These are phyloP conservation scores for Neostethus bicornis DNA, from an alignment of 2,797 vertebrate genomes.

Conservation along the genomic window DNA sequence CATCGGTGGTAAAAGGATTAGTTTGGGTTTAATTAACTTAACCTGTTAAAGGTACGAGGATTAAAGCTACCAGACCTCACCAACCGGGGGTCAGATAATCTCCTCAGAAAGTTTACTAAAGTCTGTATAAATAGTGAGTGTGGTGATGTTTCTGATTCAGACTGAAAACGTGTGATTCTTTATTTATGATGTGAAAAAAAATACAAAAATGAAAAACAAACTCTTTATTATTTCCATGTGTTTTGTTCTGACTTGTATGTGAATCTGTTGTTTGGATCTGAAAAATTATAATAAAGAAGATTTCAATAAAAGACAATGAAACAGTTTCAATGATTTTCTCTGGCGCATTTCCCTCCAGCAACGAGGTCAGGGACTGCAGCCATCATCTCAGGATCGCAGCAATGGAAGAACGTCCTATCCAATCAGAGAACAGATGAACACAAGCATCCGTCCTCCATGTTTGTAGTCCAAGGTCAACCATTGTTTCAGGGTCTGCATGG, in stretches of 20 bases:
- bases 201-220: conserved; percentile 2
- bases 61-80: conserved; percentile 36
- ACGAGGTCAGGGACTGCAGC: no score
- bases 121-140: conserved; percentile 36
- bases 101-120: background rate
- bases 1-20: conserved; percentile 60
- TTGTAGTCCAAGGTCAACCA: no score
- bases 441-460: no score
- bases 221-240: conserved; percentile 6
- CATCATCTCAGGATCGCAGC: no score
- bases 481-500: no score
- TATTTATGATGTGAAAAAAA: conserved; percentile 22
- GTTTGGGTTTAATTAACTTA: conserved; percentile 59
- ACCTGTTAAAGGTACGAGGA: conserved; percentile 40
- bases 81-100: conserved; percentile 20
- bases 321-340: background rate
- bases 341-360: no score
- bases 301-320: conserved; percentile 27
- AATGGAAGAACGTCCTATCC: no score
- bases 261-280: conserved; percentile 46
- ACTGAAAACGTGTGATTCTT: conserved; percentile 41
- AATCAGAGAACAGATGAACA: no score
- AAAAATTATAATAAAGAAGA: conserved; percentile 66
- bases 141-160: conserved; percentile 39
- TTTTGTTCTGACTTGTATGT: conserved; percentile 43